These are phyloP conservation scores for Pentamera pediparva DNA, from an alignment of 53 echinoderm and acorn worm species.

Conservation along the genomic window DNA sequence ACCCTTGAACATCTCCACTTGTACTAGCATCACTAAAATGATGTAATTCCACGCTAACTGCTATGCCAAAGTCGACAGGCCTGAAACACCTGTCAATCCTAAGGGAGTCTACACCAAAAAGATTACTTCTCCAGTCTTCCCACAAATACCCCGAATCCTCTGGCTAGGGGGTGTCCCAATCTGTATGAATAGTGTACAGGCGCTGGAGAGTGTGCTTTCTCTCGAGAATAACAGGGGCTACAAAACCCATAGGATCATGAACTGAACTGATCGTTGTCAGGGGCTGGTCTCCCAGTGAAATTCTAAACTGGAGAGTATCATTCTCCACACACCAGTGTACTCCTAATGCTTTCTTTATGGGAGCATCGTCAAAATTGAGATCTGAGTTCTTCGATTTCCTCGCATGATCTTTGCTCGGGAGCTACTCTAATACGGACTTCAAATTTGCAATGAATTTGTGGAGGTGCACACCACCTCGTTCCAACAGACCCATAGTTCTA, in stretches of 20 bases:
- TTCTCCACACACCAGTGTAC: slow-evolving; percentile 46
- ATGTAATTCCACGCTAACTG: slow-evolving; percentile 29
- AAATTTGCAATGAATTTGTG: slow-evolving; percentile 59
- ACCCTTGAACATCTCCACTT: too few species aligned
- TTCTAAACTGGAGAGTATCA: slow-evolving; percentile 34
- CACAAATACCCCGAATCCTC: slow-evolving; percentile 26
- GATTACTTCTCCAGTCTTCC: slow-evolving; percentile 4
- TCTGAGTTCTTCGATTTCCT: slow-evolving; percentile 7
- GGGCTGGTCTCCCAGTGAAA: background rate
- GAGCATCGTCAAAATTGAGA: background rate
- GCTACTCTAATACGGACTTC: slow-evolving; percentile 28
- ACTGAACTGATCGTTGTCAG: slow-evolving; percentile 32
- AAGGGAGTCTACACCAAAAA: background rate
- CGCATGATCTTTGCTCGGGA: slow-evolving; percentile 31
- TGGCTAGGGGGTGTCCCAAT: slow-evolving; percentile 40
- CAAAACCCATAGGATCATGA: slow-evolving; percentile 49
- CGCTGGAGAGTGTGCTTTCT: slow-evolving; percentile 45
- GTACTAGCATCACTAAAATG: slow-evolving; percentile 35
- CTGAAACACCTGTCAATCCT: background rate
- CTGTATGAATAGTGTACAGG: slow-evolving; percentile 1
- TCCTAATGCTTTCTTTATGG: slow-evolving; percentile 37
- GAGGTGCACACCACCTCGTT: slow-evolving; percentile 39
- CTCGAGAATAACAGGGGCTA: slow-evolving; percentile 28
- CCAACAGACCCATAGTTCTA: slow-evolving; percentile 13
- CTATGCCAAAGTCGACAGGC: background rate